Evolutionary conservation across 1,140 invertebrate genomes (phyloP), one percentile per base, ranked within the genome.

Genomic region (Plutomurus gul): DNA sequence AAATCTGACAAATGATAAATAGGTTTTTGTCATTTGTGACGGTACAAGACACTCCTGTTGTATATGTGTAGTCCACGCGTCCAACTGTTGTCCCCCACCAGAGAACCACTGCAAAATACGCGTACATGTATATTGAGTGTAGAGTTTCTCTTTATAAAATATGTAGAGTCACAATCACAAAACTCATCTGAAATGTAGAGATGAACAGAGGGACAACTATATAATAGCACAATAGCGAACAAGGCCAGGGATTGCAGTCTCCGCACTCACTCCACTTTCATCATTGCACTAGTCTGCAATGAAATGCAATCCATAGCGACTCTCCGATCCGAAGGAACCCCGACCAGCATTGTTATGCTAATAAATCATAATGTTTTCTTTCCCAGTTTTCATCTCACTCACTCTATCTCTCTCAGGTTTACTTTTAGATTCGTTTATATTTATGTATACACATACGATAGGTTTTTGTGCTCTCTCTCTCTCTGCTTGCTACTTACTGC

Each of bases 281-380:
- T 25, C 36, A 76, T 76, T 47, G 36, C 27, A 37, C 49, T 49
- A 76, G 60, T 36, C 30, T 25, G 36, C 25, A 18, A 18, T 39
- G 39, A 73, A 37, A 73, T 39, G 36, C 75, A 37, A 76, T 56
- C 33, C n/a, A n/a, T n/a, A n/a, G n/a, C 39, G 25, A 4, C 6
- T 75, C 40, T 46, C 43, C n/a, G 27, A 33, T 47, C 39, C 22
- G 20, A 36, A 51, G 27, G 33, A 76, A 39, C 39, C 56, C 60
- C 76, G 22, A 20, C 56, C 46, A 76, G 33, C 37, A 81, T 78
- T 81, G 76, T 81, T 78, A 78, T 81, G 80, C 73, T 76, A 81
- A 81, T 81, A 81, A 81, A 81, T 81, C 80, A 78, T 76, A 72
- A 72, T 72, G 70, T 72, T 72, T 72, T 72, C 70, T 27, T 72